Base-by-base conservation (phyloP, 2,797 vertebrate species). In the Australoheros facetus region DNA sequence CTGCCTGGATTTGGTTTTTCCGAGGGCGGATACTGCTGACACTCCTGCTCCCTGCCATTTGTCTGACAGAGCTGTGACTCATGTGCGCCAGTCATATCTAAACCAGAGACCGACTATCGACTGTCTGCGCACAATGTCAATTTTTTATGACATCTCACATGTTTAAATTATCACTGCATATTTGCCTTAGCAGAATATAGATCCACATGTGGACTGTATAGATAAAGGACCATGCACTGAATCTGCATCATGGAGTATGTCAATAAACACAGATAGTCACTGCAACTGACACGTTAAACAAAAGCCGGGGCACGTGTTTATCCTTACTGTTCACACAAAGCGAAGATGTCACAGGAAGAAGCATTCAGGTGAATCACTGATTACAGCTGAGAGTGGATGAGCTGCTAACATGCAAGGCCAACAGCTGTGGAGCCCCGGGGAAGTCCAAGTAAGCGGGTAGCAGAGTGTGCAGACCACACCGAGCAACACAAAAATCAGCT, bases 321-420 rank as follows among this genome's bases (percentile, higher is more conserved):
- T 89, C 55, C 57, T 26, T 85, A 78, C 86, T 82, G 88, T 80
- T 91, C 84, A 88, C 86, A 91, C 84, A 92, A 69, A 91, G 87
- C 16, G 80, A 81, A 81, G 84, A 91, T 89, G 88, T 90, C 85
- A 91, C 80, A 91, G 91, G 92, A 95, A 92, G 89, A 56, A 32
- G 77, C 57, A 12, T 64, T 75, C 89, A 90, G 92, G 94, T 94
- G 91, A 93, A 91, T 94, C 88, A 92, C 85, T 93, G 92, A 94
- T 94, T 94, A 93, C 89, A 94, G 91, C 87, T 84, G 82, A 84
- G 88, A 74, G 85, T 78, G 81, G 92, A 94, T 85, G 88, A 92
- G 90, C 84, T 79, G 84, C 80, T 93, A 88, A 85, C 93, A 94
- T 93, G 93, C 93, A 16, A 94, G 77, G 82, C 82, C 84, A 86